Evolutionary conservation across 2,113 vertebrate genomes (phyloP), one percentile per base, ranked within the genome.

Genomic region (Bubalus kerabau): DNA sequence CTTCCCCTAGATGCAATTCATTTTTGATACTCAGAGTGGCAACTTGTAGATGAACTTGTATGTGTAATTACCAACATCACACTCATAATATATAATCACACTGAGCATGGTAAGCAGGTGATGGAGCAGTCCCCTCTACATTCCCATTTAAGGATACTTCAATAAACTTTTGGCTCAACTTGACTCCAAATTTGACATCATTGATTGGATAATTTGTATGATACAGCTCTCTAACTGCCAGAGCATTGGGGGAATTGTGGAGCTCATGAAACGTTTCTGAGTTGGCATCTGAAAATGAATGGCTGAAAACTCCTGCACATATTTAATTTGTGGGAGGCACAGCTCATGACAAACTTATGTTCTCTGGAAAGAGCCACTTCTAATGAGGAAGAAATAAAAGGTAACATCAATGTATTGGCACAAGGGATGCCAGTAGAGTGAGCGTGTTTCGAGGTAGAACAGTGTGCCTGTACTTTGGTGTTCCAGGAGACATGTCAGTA

Each of bases 391-490:
- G 67, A 91, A 17, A 48, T 59, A 30, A 56, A 74, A 83, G 88
- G 6, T 26, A n/a, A 92, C 23, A 52, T n/a, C 23, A 30, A 60
- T 48, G 7, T 7, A 3, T 60, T 71, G 19, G 24, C 50, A 84
- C 8, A 60, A 23, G 2, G 1, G 24, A 46, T 13, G 60, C 16
- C 6, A 80, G 24, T 5, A 54, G 14, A 54, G 14, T 11, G 16
- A 80, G 13, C 0, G 0, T 32, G 2, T 50, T 40, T 21, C 0
- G 1, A 82, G n/a, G 1, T 15, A 21, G 16, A 50, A 24, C 48
- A 23, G n/a, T n/a, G 9, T 32, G 9, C 11, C 12, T 87, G 3
- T 17, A 8, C 1, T 57, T 14, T n/a, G 32, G 32, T 40, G 40
- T 62, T 52, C 24, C 24, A 26, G 43, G 56, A 88, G 10, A 59